Percentiles rank a stretch among this genome's conserved stretches.
Evolutionary conservation across 2,113 vertebrate species (phyloP).

Genomic region (Acrocephalus arundinaceus): DNA sequence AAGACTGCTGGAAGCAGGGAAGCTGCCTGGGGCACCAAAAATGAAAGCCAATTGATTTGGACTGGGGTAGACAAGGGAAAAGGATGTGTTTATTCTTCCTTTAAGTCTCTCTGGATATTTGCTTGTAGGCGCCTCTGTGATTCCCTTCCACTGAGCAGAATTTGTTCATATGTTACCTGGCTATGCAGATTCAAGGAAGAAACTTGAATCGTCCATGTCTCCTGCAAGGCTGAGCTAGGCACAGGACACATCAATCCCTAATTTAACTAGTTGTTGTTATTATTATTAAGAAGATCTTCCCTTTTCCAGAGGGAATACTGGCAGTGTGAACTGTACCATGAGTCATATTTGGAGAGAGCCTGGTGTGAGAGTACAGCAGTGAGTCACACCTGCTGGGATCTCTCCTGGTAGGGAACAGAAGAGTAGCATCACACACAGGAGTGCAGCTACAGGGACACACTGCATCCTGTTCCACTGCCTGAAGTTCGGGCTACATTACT

Average conservation of each 20-base stretch:
- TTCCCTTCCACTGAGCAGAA: neutral
- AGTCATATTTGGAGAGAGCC: neutral
- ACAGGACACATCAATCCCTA: neutral
- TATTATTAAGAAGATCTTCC: neutral
- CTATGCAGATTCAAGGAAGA: neutral
- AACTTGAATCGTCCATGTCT: neutral
- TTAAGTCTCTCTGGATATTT: neutral
- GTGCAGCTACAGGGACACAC: neutral
- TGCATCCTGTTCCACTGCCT: neutral
- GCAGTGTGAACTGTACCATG: rapidly evolving
- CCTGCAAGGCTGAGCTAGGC: neutral
- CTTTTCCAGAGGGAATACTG: neutral
- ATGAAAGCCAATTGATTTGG: neutral
- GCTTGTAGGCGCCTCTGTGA: rapidly evolving
- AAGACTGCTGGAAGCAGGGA: neutral
- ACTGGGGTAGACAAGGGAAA: neutral
- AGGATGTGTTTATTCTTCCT: neutral
- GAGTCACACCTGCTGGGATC: neutral
- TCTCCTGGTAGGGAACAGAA: neutral
- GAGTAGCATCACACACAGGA: neutral
- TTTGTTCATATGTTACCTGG: neutral
- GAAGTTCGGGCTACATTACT: neutral
- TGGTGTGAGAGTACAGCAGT: neutral
- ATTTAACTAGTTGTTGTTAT: neutral
- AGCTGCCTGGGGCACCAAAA: neutral